Base-by-base conservation (phyloP, 2,888 invertebrate species). In the Gryllus longicercus region DNA sequence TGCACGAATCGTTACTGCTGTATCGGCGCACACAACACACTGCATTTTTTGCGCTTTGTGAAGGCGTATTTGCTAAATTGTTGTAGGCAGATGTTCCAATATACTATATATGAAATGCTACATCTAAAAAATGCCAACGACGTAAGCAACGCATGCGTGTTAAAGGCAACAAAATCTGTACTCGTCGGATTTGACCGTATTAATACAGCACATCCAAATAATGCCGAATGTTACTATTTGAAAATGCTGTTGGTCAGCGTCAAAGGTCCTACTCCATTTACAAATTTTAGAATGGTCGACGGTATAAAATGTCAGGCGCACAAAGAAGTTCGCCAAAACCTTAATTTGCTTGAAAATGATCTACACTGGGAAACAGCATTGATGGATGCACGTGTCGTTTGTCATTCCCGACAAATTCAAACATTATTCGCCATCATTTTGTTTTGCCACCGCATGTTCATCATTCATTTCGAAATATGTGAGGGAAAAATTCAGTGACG, bases 251-350 rank as follows among this genome's bases (percentile, higher is more conserved):
- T 86, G 79, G 81, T 84, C 12, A 83, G 84, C 80, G 84, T 86
- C 16, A 84, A 83, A 78, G 85, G 86, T 4, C 86, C 86, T 81
- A 85, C 84, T 76, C 86, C 85, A 81, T 85, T 85, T 80, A 14
- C 83, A 82, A 21, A 82, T 75, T 81, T 87, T 76, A 82, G 85
- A 85, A 87, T 86, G 81, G 85, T 87, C 76, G 83, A 87, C 85
- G 86, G 85, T 83, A 51, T 77, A 82, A n/a, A 85, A 77, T 86
- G 83, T 82, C 82, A 74, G 50, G 85, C 86, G 80, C 87, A 84
- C 84, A 82, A 85, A 78, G 87, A 87, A 86, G 88, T 86, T 25
- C 86, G 86, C 51, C 21, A 51, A 51, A 16, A 11, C 16, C 51
- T 51, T 51, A 79, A 84, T 79, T 84, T 87, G 78, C 83, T 85